Evolutionary conservation across 2,113 vertebrate species (phyloP).

Genomic region (Atrichornis clamosus): DNA sequence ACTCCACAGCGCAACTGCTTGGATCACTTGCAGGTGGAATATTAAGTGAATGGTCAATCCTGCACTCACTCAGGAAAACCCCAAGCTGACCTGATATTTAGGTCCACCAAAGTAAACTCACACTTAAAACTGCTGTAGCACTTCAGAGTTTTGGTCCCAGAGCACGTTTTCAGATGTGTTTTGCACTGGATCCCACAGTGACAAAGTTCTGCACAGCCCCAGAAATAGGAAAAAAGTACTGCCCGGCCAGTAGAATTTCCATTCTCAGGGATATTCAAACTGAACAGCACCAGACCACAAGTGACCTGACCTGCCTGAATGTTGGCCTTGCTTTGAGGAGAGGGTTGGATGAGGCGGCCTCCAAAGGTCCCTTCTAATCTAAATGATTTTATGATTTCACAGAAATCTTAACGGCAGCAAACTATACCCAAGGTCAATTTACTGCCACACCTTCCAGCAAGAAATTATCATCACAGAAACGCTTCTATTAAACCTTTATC

Average conservation of each 20-base stretch:
- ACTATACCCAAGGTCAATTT: background rate
- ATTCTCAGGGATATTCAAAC: background rate
- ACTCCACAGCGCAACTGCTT: background rate
- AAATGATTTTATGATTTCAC: conserved; percentile 38
- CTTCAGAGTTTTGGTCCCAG: background rate
- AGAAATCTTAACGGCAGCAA: background rate
- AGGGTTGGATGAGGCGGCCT: background rate
- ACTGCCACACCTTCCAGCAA: background rate
- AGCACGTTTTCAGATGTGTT: background rate
- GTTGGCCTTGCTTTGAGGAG: background rate
- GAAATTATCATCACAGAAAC: background rate
- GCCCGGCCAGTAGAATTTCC: background rate
- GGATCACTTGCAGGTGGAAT: background rate
- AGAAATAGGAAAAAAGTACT: background rate
- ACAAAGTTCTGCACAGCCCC: background rate
- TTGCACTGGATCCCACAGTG: background rate
- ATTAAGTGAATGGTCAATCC: background rate
- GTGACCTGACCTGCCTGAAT: background rate
- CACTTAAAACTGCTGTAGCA: background rate
- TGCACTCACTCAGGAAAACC: background rate
- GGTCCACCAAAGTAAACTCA: background rate
- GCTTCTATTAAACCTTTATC: background rate
- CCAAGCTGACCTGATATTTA: background rate
- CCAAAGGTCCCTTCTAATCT: background rate
- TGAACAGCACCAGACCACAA: background rate